These are phyloP conservation scores for Xenopus borealis DNA, from an alignment of 2,113 vertebrate species.

Conservation along the genomic window DNA sequence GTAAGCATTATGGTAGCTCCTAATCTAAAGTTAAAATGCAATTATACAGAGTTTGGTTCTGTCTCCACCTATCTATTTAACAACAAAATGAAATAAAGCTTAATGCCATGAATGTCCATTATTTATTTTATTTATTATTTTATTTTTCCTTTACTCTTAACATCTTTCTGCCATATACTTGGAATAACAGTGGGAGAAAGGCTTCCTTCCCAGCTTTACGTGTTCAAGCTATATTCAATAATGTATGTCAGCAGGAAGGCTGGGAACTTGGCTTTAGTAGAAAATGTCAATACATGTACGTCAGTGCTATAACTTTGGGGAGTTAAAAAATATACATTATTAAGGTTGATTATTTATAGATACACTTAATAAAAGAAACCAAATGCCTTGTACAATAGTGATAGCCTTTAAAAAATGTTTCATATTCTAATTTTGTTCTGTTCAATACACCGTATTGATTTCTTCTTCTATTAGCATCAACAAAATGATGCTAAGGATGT, in stretches of 20 bases:
- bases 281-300: conserved; percentile 15
- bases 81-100: no score
- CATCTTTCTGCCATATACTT: background rate
- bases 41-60: no score
- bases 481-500: conserved; percentile 3
- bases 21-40: no score
- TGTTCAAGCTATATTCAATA: conserved; percentile 14
- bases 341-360: conserved; percentile 17
- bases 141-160: no score
- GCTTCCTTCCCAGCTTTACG: background rate
- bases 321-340: conserved; percentile 16
- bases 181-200: background rate
- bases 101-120: no score
- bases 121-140: no score
- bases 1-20: no score
- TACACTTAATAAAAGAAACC: conserved; percentile 10
- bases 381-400: background rate
- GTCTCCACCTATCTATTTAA: no score
- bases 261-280: conserved; percentile 2
- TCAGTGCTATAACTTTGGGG: conserved; percentile 7
- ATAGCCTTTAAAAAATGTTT: conserved; percentile 12
- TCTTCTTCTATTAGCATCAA: conserved; percentile 16
- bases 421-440: conserved; percentile 20
- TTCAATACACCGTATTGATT: conserved; percentile 20
- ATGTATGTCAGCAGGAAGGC: conserved; percentile 13